Conservation (phyloP, 2,888 invertebrate genomes). For the Melieria omissa region DNA sequence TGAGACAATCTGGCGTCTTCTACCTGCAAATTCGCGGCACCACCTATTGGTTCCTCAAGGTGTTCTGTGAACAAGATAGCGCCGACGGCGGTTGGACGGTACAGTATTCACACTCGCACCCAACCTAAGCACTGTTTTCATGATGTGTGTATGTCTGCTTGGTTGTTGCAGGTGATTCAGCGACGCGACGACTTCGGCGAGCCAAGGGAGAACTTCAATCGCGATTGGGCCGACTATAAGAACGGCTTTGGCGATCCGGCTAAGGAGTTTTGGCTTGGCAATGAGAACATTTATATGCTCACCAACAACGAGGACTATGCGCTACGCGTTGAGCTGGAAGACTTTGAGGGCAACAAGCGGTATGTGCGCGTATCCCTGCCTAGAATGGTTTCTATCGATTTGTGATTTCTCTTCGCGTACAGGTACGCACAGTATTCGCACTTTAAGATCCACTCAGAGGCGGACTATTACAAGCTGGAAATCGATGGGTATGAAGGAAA, state of each 20-base stretch:
- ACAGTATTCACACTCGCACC: slow-evolving; percentile 60
- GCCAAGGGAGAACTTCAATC: slow-evolving; percentile 89
- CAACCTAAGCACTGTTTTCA: neutral
- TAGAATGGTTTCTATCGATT: neutral
- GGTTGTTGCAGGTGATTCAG: slow-evolving; percentile 80
- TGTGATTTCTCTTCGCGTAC: slow-evolving; percentile 44
- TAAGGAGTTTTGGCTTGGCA: slow-evolving; percentile 92
- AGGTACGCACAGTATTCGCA: slow-evolving; percentile 92
- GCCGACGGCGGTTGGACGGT: slow-evolving; percentile 95
- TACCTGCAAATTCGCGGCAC: slow-evolving; percentile 91
- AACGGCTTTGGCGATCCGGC: slow-evolving; percentile 92
- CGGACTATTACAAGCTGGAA: slow-evolving; percentile 90
- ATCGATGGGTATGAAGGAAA: slow-evolving; percentile 93
- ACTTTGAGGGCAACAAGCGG: slow-evolving; percentile 93
- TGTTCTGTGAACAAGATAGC: slow-evolving; percentile 88
- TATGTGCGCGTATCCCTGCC: slow-evolving; percentile 58
- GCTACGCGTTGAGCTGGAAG: slow-evolving; percentile 87
- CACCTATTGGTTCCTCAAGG: slow-evolving; percentile 92
- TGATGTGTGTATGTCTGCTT: neutral
- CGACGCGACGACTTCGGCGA: slow-evolving; percentile 88
- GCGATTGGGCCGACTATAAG: slow-evolving; percentile 93
- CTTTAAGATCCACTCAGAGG: slow-evolving; percentile 92
- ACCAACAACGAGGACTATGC: slow-evolving; percentile 92
- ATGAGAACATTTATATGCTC: slow-evolving; percentile 93
- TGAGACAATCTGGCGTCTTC: slow-evolving; percentile 88